Evolutionary conservation across 2,113 vertebrate genomes (phyloP), one percentile per base, ranked within the genome.

Genomic region (Glareola pratincola): DNA sequence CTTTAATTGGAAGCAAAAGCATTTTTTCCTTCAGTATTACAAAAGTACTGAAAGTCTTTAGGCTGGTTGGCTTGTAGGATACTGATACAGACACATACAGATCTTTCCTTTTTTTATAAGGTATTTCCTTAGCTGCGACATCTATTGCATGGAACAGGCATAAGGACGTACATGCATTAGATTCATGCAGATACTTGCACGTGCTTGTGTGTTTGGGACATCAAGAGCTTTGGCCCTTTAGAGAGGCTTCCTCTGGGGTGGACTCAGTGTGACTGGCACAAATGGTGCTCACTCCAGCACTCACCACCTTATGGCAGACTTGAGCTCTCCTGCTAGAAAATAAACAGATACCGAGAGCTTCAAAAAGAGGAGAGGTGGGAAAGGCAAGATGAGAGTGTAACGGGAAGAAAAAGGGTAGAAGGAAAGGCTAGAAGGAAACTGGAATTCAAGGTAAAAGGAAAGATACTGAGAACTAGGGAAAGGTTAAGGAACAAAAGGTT

Each of bases 1-100:
- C 30, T 92, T 78, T 87, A 81, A 71, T 36, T 95, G 37, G 74
- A 94, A 96, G 71, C 21, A 77, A 71, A 78, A 77, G 7, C 47
- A 30, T 41, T 75, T 76, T 67, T 32, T 14, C 37, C 34, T 30
- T 82, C 23, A 29, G 2, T 90, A 32, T 84, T 86, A 59, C 13
- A 43, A 22, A 84, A 6, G 67, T 36, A 26, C 51, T 82, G 39
- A 54, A 94, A 53, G 14, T 41, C 50, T 69, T 66, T 72, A 74
- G 30, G 32, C 56, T 11, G 26, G 54, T 91, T 75, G 22, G 18
- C 36, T 37, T 85, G 17, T 36, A n/a, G 60, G 34, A 9, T 30
- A 43, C 4, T 36, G 56, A 17, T 56, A 41, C 1, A 64, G 62
- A 67, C 6, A 39, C 0, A 1, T 37, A 27, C 2, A 43, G n/a